A percentile compares a stretch with the other conserved stretches of the same genome.
Evolutionary conservation across 1,140 invertebrate species (phyloP).

Genomic region (Delia radicum): DNA sequence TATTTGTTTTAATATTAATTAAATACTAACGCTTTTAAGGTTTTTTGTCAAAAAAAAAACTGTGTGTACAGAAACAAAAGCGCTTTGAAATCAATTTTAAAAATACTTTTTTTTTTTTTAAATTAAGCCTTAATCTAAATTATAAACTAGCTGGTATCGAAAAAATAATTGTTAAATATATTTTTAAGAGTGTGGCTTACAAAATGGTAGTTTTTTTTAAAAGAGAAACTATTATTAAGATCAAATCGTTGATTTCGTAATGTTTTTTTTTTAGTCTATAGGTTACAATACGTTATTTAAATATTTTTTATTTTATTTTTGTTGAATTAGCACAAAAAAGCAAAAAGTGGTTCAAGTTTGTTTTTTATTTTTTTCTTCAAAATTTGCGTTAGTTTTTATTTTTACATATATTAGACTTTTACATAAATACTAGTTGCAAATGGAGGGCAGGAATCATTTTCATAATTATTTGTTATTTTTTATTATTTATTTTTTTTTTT

Average conservation of each 20-base stretch:
- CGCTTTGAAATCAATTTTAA: too few relatives aligned
- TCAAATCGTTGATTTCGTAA: slow-evolving; percentile 23
- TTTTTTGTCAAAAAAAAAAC: neutral
- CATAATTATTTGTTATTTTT: slow-evolving; percentile 48
- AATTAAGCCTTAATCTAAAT: too few relatives aligned
- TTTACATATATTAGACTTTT: slow-evolving; percentile 33
- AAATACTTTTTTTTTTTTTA: too few relatives aligned
- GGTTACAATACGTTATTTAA: slow-evolving; percentile 9
- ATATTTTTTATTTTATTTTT: neutral
- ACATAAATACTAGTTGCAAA: slow-evolving; percentile 40
- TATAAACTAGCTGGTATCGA: too few relatives aligned
- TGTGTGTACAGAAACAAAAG: too few relatives aligned
- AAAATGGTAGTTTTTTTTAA: neutral
- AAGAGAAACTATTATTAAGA: slow-evolving; percentile 9
- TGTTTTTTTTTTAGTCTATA: slow-evolving; percentile 15
- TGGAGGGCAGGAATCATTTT: slow-evolving; percentile 54
- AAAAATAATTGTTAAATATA: too few relatives aligned
- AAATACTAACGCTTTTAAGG: neutral
- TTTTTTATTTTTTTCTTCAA: neutral
- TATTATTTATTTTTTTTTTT: neutral
- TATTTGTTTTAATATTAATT: neutral
- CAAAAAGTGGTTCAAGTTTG: neutral
- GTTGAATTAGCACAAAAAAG: slow-evolving; percentile 13
- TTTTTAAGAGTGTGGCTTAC: neutral
- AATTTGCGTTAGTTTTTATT: neutral